Conservation (phyloP, 2,797 vertebrate species). For the Nothura maculosa region DNA sequence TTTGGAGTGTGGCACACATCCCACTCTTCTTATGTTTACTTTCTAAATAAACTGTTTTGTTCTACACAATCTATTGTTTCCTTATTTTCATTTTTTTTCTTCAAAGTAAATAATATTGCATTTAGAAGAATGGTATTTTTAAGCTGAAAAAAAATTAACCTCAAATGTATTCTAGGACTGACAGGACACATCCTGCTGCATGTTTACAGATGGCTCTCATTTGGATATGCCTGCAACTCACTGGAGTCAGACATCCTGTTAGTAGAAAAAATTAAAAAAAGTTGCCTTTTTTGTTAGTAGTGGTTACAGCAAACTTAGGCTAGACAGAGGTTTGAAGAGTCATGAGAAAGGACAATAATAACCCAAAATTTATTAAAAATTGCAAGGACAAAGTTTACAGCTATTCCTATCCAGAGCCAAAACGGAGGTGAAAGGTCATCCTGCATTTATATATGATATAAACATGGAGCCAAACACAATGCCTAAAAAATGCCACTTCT, state of each 20-base stretch:
- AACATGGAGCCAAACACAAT: not conserved
- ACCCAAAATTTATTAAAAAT: not conserved
- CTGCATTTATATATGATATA: not conserved
- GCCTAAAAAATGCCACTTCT: not conserved
- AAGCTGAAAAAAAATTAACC: conserved; percentile 53
- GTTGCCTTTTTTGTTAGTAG: not conserved
- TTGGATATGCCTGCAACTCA: not conserved
- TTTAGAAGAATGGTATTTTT: conserved; percentile 70
- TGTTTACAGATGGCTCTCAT: conserved; percentile 66
- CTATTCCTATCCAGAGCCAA: not conserved
- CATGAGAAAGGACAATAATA: not conserved
- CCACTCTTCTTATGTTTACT: conserved; percentile 61
- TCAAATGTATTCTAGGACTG: conserved; percentile 34
- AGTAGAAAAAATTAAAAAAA: conserved; percentile 36
- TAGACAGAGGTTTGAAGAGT: not conserved
- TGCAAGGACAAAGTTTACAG: not conserved
- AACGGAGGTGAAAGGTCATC: not conserved
- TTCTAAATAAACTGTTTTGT: conserved; percentile 72
- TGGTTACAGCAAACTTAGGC: not conserved
- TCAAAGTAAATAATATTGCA: conserved; percentile 65
- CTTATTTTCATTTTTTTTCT: conserved; percentile 62
- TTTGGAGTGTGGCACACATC: conserved; percentile 57
- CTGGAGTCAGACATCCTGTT: conserved; percentile 1
- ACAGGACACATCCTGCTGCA: conserved; percentile 33
- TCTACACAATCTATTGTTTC: conserved; percentile 65